phyloP scores from a whole-genome alignment of 2,888 invertebrate genomes.

The Clanis bilineata region DNA sequence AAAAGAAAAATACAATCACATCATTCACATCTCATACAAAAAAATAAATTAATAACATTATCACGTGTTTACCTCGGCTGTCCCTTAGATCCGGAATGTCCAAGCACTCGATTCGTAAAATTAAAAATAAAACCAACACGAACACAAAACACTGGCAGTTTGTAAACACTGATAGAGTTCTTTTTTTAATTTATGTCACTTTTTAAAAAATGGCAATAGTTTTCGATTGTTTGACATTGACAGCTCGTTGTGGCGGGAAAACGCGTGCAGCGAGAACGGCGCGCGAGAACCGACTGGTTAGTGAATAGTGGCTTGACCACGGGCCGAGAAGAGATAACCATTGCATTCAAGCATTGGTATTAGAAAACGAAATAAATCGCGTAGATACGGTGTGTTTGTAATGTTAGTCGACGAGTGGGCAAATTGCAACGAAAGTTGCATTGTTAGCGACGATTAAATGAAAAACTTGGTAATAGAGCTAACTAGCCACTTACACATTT shows the following conservation, averaged over 20 bases:
- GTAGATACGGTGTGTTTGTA: constrained; percentile 61
- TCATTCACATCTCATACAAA: constrained; percentile 27
- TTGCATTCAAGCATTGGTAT: constrained; percentile 59
- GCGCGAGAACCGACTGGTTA: constrained; percentile 55
- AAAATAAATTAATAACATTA: constrained; percentile 45
- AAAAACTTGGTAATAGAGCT: neutral
- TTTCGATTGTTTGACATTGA: constrained; percentile 32
- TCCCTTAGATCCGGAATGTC: constrained; percentile 44
- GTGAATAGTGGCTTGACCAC: constrained; percentile 33
- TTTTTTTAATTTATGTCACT: constrained; percentile 27
- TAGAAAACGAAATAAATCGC: constrained; percentile 76
- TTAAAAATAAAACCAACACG: constrained; percentile 36
- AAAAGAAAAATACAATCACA: constrained; percentile 36
- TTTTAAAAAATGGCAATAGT: constrained; percentile 40
- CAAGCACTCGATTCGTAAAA: constrained; percentile 23
- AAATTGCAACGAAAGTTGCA: constrained; percentile 34
- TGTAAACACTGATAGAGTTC: constrained; percentile 38
- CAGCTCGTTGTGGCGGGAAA: constrained; percentile 38
- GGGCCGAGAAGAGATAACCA: constrained; percentile 41
- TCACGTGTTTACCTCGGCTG: constrained; percentile 52
- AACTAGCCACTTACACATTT: too few species aligned
- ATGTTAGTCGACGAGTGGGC: constrained; percentile 28
- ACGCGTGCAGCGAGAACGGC: constrained; percentile 45
- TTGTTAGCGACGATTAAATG: constrained; percentile 11
- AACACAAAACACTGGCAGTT: constrained; percentile 46